phyloP scores from a whole-genome alignment of 2,888 invertebrate genomes.

The Oegoconia quadripuncta region DNA sequence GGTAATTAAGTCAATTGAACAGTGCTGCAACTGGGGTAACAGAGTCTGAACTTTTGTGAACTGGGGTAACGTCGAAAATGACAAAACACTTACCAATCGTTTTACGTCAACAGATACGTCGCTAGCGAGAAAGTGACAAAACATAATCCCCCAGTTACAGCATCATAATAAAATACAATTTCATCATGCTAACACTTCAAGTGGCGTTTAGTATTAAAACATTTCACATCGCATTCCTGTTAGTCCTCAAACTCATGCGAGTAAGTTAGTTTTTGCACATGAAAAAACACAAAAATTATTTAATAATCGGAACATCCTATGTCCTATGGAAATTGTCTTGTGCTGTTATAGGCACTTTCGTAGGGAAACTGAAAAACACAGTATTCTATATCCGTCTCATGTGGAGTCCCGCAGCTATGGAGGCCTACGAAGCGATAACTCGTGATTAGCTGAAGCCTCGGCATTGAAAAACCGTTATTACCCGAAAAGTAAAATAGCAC shows the following conservation, averaged over 20 bases:
- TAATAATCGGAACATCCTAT: conserved; percentile 12
- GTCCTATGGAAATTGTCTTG: conserved; percentile 1
- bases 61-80: no score
- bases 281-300: not conserved
- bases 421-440: conserved; percentile 48
- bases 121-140: no score
- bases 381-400: conserved; percentile 50
- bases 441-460: conserved; percentile 59
- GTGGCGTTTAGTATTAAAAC: conserved; percentile 14
- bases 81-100: no score
- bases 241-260: conserved; percentile 62
- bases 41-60: no score
- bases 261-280: conserved; percentile 17
- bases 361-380: conserved; percentile 24
- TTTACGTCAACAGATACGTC: no score
- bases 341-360: not conserved
- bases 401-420: conserved; percentile 40
- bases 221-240: conserved; percentile 40
- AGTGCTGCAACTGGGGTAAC: no score
- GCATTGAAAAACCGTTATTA: conserved; percentile 51
- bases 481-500: conserved; percentile 39
- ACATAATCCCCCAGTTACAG: no score
- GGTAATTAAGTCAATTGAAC: no score
- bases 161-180: not conserved
- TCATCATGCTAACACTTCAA: not conserved